Evolutionary conservation across 2,797 vertebrate genomes (phyloP).

Genomic region (Staurois parvus): DNA sequence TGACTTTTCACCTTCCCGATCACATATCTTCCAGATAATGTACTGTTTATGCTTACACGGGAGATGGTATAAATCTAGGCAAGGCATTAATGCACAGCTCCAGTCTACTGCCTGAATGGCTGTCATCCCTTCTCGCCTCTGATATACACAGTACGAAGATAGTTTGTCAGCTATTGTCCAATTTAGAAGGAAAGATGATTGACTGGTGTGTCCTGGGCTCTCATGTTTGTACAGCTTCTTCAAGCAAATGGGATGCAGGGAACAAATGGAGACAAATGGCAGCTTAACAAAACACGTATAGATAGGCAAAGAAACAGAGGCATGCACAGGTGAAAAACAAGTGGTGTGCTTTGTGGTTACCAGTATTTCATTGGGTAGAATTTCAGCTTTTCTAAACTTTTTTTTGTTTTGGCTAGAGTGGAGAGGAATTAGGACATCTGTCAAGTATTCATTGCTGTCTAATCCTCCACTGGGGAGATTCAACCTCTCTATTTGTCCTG

Average conservation of each 20-base stretch:
- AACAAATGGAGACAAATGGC: slow-evolving; percentile 18
- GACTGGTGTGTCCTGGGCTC: slow-evolving; percentile 9
- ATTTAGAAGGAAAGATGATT: slow-evolving; percentile 35
- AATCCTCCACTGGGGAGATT: no score
- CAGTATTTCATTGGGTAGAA: no score
- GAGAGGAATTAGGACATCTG: no score
- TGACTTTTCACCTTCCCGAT: slow-evolving; percentile 26
- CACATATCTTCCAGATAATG: slow-evolving; percentile 39
- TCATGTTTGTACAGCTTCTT: slow-evolving; percentile 1
- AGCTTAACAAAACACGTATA: background rate
- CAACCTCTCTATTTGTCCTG: no score
- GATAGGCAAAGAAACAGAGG: background rate
- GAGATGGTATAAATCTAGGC: slow-evolving; percentile 43
- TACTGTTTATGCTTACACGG: slow-evolving; percentile 32
- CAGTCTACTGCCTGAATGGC: slow-evolving; percentile 16
- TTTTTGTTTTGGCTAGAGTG: no score
- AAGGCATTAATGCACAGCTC: slow-evolving; percentile 23
- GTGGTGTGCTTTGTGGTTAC: background rate
- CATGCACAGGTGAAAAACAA: background rate
- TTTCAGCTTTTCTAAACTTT: no score
- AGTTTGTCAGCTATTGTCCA: slow-evolving; percentile 16
- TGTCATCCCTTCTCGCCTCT: slow-evolving; percentile 16
- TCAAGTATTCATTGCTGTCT: no score
- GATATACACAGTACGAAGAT: slow-evolving; percentile 5
- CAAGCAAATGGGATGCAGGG: slow-evolving; percentile 26